Base-by-base conservation (phyloP, 1,140 invertebrate genomes). In the Hylaeus anthracinus region DNA sequence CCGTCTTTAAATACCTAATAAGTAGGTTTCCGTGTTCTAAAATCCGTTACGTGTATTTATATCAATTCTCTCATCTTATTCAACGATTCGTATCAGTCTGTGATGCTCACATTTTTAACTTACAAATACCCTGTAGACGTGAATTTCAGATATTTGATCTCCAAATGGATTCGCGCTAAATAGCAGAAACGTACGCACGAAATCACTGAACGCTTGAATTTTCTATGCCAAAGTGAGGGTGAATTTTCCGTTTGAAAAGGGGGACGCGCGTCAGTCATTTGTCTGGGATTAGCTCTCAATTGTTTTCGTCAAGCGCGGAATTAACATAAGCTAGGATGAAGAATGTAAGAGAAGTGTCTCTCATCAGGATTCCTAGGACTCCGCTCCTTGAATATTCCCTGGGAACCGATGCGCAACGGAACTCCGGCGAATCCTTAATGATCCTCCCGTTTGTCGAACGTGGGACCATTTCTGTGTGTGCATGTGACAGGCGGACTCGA, bases 281-380 rank as follows among this genome's bases (percentile, higher is more conserved):
- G 91, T 93, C 92, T 92, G 88, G 92, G 92, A 94, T 94, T 93
- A 93, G 90, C 89, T 91, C 87, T 90, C 90, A 88, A 92, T 92
- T 92, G 92, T 93, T 93, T 93, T 93, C 88, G 87, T 80, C 81
- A 85, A 79, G 87, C 72, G 77, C 66, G 88, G 90, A 90, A 94
- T 94, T 94, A 93, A 92, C 93, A 94, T 94, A 94, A 94, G 92
- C 92, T 92, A 79, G 92, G 91, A 92, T 94, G 90, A 93, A 92
- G 90, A 91, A 92, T 92, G 92, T 90, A 88, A 88, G 82, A 88
- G 86, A 82, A 86, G 84, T 80, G 81, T 88, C 85, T 85, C 85
- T 86, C 85, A 79, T 85, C 86, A 78, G 86, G 72, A 85, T 88
- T 87, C 75, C 85, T 83, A 66, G 81, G 66, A 81, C 65, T 82